Conservation (phyloP, 2,797 vertebrate species). For the Percopsis omiscomaycus region DNA sequence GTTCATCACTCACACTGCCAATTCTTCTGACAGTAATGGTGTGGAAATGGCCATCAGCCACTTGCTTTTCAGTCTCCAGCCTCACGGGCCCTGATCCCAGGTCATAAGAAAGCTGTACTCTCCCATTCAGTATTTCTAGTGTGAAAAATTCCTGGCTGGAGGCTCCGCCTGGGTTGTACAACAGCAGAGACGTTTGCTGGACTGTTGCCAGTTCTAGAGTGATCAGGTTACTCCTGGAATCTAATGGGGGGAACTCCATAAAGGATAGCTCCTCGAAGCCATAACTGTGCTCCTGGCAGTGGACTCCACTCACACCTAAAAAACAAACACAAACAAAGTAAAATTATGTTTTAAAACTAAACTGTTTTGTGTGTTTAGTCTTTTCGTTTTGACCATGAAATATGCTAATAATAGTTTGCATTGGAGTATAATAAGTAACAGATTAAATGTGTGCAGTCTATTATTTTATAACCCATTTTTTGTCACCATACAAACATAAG, state of each 20-base stretch:
- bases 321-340: too few species aligned
- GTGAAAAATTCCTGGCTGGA: conserved; percentile 74
- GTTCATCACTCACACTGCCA: conserved; percentile 70
- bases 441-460: too few species aligned
- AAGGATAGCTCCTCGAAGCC: conserved; percentile 81
- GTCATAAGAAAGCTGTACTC: conserved; percentile 72
- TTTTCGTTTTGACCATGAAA: too few species aligned
- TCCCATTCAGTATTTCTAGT: conserved; percentile 73
- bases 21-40: conserved; percentile 72
- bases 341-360: too few species aligned
- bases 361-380: neutral
- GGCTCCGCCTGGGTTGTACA: conserved; percentile 70
- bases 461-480: too few species aligned
- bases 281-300: conserved; percentile 75
- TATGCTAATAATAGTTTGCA: too few species aligned
- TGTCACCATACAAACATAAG: too few species aligned
- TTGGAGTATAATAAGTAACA: too few species aligned
- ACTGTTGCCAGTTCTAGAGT: conserved; percentile 78
- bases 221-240: conserved; percentile 78
- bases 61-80: conserved; percentile 69
- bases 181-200: conserved; percentile 71
- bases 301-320: conserved; percentile 72
- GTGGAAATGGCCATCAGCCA: conserved; percentile 80
- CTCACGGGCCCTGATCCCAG: conserved; percentile 75
- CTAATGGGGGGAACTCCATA: conserved; percentile 77